phyloP scores from a whole-genome alignment of 2,888 invertebrate genomes.

The Meteorus colon region DNA sequence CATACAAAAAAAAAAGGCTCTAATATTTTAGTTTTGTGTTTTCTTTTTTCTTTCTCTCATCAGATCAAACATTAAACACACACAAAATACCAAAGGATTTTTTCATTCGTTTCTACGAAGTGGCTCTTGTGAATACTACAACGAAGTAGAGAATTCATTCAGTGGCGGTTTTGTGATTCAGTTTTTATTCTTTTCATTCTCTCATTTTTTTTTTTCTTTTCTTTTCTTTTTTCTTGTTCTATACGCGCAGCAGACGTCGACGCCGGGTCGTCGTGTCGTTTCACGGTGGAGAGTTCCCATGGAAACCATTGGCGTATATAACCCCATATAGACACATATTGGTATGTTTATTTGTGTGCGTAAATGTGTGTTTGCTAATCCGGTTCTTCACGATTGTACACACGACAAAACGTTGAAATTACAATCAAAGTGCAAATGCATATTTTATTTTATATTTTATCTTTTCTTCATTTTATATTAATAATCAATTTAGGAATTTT shows the following conservation, averaged over 20 bases:
- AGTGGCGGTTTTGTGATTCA: conserved; percentile 5
- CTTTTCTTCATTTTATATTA: not conserved
- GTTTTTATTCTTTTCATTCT: conserved; percentile 16
- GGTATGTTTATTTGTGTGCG: not conserved
- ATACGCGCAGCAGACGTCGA: not conserved
- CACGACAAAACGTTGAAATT: conserved; percentile 2
- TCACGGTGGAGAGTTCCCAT: conserved; percentile 58
- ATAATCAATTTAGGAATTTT: not conserved
- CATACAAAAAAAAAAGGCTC: not conserved
- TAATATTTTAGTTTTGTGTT: not conserved
- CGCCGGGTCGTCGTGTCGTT: conserved; percentile 38
- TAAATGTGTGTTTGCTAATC: conserved; percentile 40
- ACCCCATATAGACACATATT: not conserved
- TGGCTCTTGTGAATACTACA: not conserved
- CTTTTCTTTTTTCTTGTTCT: conserved; percentile 8
- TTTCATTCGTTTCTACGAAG: not conserved
- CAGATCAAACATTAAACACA: not conserved
- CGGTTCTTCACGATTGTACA: conserved; percentile 31
- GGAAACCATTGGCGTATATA: conserved; percentile 60
- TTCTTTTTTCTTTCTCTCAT: not conserved
- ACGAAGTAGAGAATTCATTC: not conserved
- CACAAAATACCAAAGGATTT: too few relatives aligned
- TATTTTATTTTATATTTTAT: not conserved
- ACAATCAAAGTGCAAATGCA: conserved; percentile 10
- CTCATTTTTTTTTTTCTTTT: not conserved